Conservation (phyloP, 2,888 invertebrate genomes). For the Pilophorus perplexus region DNA sequence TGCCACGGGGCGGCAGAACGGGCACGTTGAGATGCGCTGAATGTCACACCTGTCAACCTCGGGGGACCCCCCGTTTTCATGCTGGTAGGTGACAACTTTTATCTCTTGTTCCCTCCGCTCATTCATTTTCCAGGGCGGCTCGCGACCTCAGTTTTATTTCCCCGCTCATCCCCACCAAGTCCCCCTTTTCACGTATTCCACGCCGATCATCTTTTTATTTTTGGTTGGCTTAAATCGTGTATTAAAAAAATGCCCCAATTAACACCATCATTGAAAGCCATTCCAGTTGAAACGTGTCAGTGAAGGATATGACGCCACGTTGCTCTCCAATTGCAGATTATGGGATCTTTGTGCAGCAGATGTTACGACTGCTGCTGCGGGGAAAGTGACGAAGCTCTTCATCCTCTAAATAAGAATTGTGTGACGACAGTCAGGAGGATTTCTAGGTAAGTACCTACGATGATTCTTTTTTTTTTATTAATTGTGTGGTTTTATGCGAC, state of each 20-base stretch:
- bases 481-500: too few species aligned
- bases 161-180: background rate
- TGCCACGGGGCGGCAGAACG: background rate
- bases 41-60: slow-evolving; percentile 22
- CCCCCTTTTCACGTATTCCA: too few species aligned
- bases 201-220: too few species aligned
- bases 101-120: slow-evolving; percentile 23
- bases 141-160: background rate
- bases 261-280: too few species aligned
- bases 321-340: slow-evolving; percentile 28
- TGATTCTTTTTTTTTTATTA: too few species aligned
- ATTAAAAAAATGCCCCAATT: too few species aligned
- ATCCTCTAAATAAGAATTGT: slow-evolving; percentile 22
- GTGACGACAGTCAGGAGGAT: slow-evolving; percentile 35
- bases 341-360: slow-evolving; percentile 33
- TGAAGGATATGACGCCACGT: background rate
- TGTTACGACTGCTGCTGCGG: slow-evolving; percentile 33
- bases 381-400: background rate
- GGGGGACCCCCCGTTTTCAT: slow-evolving; percentile 30
- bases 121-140: background rate
- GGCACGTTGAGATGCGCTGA: slow-evolving; percentile 9
- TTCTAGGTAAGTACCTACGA: slow-evolving; percentile 35
- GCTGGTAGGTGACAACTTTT: slow-evolving; percentile 38
- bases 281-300: too few species aligned
- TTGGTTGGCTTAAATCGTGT: too few species aligned